Evolutionary conservation across 2,888 invertebrate species (phyloP), one percentile per base, ranked within the genome.

Genomic region (Cistogaster globosa): DNA sequence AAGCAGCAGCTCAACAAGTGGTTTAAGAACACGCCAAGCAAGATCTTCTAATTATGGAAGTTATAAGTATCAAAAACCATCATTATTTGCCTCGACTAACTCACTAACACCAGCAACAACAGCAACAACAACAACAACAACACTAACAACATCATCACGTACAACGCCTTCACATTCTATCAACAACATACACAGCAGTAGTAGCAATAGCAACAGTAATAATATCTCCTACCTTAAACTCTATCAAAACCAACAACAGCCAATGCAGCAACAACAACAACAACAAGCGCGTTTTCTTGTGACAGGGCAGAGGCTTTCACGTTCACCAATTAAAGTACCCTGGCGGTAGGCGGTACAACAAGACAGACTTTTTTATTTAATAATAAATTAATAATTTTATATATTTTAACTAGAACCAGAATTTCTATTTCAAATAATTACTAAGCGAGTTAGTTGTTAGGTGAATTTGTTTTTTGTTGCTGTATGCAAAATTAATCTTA

Each of bases 251-350:
- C 84, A 86, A 42, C 83, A 76, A 22, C 83, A 79, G 8, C 58
- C 12, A 12, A 69, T 45, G 2, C 76, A 76, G 2, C 76, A 76
- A 32, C 69, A 58, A 12, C 82, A 86, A 42, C 83, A 76, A 18
- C 83, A 79, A 12, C 83, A 80, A 48, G 53, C 79, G 63, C 79
- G 84, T 67, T 77, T 84, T 68, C 14, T 77, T 63, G 82, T 80
- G 55, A 57, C 88, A 45, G 80, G 86, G 69, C 89, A 89, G 85
- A 90, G 92, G 68, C 92, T 92, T 87, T 90, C 92, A 83, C 91
- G 91, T 84, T 92, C 92, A 63, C 92, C 92, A 86, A 92, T 90
- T 87, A 92, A 92, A 88, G 89, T 90, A 83, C 92, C 92, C 58
- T 92, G 92, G 92, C 89, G 92, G 83, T 91, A 91, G 90, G 87